Percentiles rank a stretch among this genome's conserved stretches.
Evolutionary conservation across 2,797 vertebrate species (phyloP).

Genomic region (Capromys pilorides): DNA sequence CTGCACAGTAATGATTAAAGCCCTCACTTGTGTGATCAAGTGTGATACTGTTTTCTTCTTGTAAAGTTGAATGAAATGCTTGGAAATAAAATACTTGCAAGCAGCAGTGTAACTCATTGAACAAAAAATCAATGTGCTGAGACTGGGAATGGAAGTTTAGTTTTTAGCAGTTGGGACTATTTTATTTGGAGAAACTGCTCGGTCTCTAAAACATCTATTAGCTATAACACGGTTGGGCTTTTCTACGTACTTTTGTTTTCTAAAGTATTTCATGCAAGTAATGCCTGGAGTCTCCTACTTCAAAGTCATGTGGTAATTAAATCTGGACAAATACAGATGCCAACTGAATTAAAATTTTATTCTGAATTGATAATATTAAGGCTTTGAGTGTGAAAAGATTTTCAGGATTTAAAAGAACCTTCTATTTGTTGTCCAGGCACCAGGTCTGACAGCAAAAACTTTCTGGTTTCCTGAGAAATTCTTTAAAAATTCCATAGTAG

Average conservation of each 20-base stretch:
- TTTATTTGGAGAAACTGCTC: background rate
- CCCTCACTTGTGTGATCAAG: background rate
- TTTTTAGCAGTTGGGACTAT: background rate
- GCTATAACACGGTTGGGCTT: background rate
- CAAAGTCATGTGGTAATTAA: background rate
- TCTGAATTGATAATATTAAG: constrained; percentile 6
- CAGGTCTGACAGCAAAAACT: constrained; percentile 22
- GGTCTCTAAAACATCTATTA: background rate
- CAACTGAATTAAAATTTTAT: background rate
- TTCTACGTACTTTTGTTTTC: background rate
- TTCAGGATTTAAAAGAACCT: constrained; percentile 37
- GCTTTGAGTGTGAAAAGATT: background rate
- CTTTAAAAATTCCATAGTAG: constrained; percentile 1
- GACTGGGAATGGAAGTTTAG: background rate
- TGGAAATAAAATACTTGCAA: background rate
- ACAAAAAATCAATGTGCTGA: background rate
- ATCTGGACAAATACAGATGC: background rate
- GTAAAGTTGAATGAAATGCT: background rate
- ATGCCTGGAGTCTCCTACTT: background rate
- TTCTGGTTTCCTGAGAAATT: constrained; percentile 35
- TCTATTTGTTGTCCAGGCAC: background rate
- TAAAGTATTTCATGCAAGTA: background rate
- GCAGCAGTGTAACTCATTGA: background rate
- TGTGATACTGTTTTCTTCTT: background rate
- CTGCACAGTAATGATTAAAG: background rate